Evolutionary conservation across 2,888 invertebrate species (phyloP).

Genomic region (Sabellastarte sp.): DNA sequence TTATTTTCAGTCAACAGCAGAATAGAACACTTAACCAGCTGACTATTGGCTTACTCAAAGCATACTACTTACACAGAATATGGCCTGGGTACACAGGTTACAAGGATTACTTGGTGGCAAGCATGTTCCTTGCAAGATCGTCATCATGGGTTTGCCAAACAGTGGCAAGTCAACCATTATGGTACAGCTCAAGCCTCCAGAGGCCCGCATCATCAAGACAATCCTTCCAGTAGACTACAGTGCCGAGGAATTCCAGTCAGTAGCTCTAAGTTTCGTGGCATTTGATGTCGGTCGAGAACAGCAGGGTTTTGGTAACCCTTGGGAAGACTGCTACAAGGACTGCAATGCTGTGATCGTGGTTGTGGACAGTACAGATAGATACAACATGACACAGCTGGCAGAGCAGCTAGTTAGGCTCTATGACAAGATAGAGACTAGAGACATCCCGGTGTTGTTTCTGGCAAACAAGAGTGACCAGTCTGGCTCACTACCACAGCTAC

Average conservation of each 20-base stretch:
- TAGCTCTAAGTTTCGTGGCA: constrained; percentile 80
- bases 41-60: no score
- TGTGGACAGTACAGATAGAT: constrained; percentile 81
- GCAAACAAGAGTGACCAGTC: constrained; percentile 91
- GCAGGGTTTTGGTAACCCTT: constrained; percentile 83
- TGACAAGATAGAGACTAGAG: constrained; percentile 74
- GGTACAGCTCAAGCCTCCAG: constrained; percentile 81
- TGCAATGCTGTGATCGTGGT: constrained; percentile 93
- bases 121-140: constrained; percentile 73
- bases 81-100: constrained; percentile 28
- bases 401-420: constrained; percentile 86
- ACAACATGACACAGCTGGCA: constrained; percentile 85
- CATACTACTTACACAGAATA: no score
- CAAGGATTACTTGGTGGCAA: constrained; percentile 23
- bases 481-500: constrained; percentile 70
- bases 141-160: constrained; percentile 91
- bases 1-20: no score
- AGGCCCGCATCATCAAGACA: constrained; percentile 64
- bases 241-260: constrained; percentile 83
- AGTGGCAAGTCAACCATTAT: constrained; percentile 89
- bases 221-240: constrained; percentile 80
- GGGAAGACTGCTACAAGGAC: constrained; percentile 92
- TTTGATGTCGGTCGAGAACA: constrained; percentile 90
- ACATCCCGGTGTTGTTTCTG: constrained; percentile 83
- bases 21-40: no score